phyloP scores from a whole-genome alignment of 2,113 vertebrate genomes.

The Aplodontia rufa region DNA sequence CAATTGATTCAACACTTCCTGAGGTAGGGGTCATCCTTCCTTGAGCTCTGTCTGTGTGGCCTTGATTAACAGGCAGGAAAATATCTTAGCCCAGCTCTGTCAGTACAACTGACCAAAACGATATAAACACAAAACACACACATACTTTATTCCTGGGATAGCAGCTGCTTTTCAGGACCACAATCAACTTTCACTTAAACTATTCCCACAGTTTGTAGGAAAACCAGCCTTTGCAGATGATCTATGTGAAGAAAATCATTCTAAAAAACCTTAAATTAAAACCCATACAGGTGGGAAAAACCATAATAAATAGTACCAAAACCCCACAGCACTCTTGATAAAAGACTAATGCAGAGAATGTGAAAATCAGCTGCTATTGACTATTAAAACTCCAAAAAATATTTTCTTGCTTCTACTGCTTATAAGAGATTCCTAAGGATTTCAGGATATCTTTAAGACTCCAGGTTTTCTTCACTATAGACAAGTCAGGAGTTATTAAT shows the following conservation, averaged over 20 bases:
- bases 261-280: constrained; percentile 18
- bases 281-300: background rate
- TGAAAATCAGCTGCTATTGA: background rate
- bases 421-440: background rate
- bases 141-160: background rate
- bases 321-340: background rate
- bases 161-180: background rate
- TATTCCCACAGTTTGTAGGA: background rate
- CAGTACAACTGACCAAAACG: background rate
- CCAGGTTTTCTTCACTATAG: background rate
- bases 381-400: background rate
- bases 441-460: background rate
- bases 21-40: constrained; percentile 82
- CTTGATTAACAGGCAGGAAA: constrained; percentile 81
- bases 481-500: background rate
- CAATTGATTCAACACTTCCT: constrained; percentile 77
- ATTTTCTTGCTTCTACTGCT: background rate
- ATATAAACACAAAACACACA: background rate
- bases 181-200: background rate
- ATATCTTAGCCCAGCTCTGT: constrained; percentile 47
- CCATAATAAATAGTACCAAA: background rate
- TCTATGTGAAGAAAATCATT: constrained; percentile 26
- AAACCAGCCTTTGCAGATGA: background rate
- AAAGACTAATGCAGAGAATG: background rate
- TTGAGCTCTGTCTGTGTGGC: constrained; percentile 51